Conservation (phyloP, 2,888 invertebrate species). For the Nephrotoma guestfalica region DNA sequence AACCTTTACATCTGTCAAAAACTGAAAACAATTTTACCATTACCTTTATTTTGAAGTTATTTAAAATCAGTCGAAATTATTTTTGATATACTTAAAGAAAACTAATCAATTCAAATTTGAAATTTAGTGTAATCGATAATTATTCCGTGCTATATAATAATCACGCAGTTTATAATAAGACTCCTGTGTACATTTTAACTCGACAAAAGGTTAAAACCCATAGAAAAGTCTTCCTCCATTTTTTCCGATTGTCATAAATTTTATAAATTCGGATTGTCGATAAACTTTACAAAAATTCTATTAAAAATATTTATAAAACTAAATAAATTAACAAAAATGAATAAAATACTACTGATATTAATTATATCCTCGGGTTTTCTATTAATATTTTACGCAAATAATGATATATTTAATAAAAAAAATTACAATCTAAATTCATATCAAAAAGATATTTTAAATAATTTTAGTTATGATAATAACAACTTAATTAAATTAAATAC, state of each 20-base stretch:
- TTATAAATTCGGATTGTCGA: not conserved
- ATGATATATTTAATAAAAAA: conserved; percentile 18
- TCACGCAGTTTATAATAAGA: not conserved
- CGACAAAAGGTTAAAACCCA: not conserved
- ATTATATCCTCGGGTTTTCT: conserved; percentile 23
- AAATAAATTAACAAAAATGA: conserved; percentile 18
- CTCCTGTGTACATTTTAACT: not conserved
- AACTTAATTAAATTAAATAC: conserved; percentile 8
- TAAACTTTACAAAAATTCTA: not conserved
- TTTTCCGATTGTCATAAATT: not conserved
- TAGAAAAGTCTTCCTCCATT: not conserved
- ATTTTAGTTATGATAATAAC: not conserved
- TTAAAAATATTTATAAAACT: not conserved
- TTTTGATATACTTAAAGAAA: not conserved
- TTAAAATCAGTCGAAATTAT: not conserved
- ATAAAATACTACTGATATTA: conserved; percentile 23
- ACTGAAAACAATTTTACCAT: not conserved
- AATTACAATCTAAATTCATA: conserved; percentile 10
- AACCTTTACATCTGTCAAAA: not conserved
- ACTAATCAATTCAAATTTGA: not conserved
- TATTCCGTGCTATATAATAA: not conserved
- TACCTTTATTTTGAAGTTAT: not conserved
- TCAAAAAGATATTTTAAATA: conserved; percentile 8
- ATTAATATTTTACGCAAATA: conserved; percentile 26
- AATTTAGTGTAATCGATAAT: not conserved